These are phyloP conservation scores for Lottia scabra DNA, from an alignment of 2,888 invertebrate genomes.

Conservation along the genomic window DNA sequence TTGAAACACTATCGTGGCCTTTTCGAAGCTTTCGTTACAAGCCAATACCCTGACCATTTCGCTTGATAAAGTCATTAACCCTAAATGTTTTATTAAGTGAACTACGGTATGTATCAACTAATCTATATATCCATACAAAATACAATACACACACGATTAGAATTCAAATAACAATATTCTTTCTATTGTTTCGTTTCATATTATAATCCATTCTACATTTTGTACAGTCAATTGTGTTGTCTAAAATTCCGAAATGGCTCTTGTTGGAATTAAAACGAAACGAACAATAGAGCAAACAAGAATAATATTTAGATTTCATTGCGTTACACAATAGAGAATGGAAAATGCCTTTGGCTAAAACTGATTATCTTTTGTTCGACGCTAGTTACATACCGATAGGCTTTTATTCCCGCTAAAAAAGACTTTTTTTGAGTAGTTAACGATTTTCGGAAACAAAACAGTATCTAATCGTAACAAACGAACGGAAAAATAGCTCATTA, in stretches of 20 bases:
- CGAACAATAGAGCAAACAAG: background rate
- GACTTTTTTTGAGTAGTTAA: background rate
- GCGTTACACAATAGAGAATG: background rate
- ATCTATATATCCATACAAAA: background rate
- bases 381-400: background rate
- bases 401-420: background rate
- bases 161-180: background rate
- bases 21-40: too few relatives aligned
- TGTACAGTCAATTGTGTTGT: conserved; percentile 2
- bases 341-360: background rate
- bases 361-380: background rate
- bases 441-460: background rate
- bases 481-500: background rate
- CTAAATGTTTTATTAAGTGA: too few relatives aligned
- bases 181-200: background rate
- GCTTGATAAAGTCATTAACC: too few relatives aligned
- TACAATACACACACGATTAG: background rate
- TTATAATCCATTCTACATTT: conserved; percentile 1
- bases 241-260: conserved; percentile 4
- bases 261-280: conserved; percentile 6
- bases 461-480: background rate
- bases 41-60: too few relatives aligned
- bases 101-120: background rate
- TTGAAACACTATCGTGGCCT: too few relatives aligned
- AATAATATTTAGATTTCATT: conserved; percentile 4